These are phyloP conservation scores for Grallaria varia DNA, from an alignment of 2,113 vertebrate species.

Conservation along the genomic window DNA sequence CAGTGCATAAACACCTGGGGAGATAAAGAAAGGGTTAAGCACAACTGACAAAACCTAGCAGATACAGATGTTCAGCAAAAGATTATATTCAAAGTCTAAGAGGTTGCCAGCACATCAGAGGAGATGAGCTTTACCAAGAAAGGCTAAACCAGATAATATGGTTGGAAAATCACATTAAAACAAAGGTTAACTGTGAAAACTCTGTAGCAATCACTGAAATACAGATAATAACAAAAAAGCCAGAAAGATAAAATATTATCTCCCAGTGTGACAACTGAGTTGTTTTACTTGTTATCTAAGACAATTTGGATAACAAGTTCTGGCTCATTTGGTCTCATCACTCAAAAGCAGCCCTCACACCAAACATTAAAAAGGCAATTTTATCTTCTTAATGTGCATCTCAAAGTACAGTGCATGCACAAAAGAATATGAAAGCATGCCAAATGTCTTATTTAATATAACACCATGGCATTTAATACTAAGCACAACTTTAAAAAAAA, in stretches of 20 bases:
- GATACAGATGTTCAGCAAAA: neutral
- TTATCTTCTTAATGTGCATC: neutral
- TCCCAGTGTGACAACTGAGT: neutral
- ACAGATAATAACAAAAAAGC: neutral
- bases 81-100: neutral
- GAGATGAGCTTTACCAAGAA: neutral
- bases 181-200: neutral
- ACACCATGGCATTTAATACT: neutral
- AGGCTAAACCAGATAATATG: neutral
- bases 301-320: slow-evolving; percentile 22
- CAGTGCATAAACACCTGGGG: neutral
- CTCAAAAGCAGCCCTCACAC: neutral
- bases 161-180: neutral
- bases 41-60: neutral
- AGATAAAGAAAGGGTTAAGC: neutral
- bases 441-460: neutral
- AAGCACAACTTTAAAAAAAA: neutral
- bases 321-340: neutral
- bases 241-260: neutral
- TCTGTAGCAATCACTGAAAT: neutral
- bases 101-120: neutral
- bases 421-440: neutral
- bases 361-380: neutral
- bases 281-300: slow-evolving; percentile 9
- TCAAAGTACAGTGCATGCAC: neutral